Percentiles rank a stretch among this genome's conserved stretches.
Evolutionary conservation across 64 coral and sea anemone species (phyloP).

Genomic region (Pachyseris speciosa): DNA sequence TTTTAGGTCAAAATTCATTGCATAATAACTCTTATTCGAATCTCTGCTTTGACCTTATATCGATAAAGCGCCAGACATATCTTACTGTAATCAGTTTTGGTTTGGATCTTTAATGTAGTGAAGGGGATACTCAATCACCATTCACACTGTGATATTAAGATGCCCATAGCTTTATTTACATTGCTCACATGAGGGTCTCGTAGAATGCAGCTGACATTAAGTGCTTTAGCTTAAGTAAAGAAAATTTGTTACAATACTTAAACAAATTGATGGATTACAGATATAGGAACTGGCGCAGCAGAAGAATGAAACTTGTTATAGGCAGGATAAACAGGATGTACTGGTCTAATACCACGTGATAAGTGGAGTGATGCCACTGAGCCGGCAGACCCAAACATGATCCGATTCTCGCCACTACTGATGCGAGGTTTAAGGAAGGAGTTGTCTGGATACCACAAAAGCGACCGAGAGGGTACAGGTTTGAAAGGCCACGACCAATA

Average conservation of each 20-base stretch:
- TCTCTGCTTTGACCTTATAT: too few relatives aligned
- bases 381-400: not conserved
- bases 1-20: too few relatives aligned
- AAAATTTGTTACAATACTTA: not conserved
- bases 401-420: not conserved
- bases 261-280: not conserved
- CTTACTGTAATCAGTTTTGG: too few relatives aligned
- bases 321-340: not conserved
- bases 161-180: too few relatives aligned
- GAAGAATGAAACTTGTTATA: not conserved
- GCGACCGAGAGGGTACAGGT: not conserved
- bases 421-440: not conserved
- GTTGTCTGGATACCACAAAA: not conserved
- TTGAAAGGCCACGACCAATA: not conserved
- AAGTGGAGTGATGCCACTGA: not conserved
- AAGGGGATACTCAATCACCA: too few relatives aligned
- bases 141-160: too few relatives aligned
- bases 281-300: not conserved
- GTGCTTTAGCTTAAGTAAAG: too few relatives aligned
- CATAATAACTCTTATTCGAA: too few relatives aligned
- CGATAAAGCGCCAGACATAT: too few relatives aligned
- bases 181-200: too few relatives aligned
- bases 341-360: not conserved
- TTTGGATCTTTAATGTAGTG: too few relatives aligned
- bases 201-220: too few relatives aligned